Evolutionary conservation across 2,113 vertebrate genomes (phyloP).

Genomic region (Numenius arquata): DNA sequence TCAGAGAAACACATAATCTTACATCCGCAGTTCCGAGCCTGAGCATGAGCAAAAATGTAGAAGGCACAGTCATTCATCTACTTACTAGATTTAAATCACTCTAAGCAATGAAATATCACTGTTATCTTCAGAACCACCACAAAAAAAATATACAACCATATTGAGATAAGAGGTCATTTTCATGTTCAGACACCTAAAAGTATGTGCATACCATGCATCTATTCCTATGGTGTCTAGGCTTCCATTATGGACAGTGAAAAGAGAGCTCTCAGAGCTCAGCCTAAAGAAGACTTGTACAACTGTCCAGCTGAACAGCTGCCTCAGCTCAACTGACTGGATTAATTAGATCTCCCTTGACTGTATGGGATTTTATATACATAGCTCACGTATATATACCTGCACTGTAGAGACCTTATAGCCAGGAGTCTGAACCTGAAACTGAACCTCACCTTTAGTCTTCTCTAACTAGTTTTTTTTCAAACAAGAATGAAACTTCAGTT

Average conservation of each 20-base stretch:
- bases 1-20: background rate
- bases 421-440: background rate
- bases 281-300: background rate
- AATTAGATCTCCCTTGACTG: background rate
- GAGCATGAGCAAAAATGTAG: background rate
- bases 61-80: background rate
- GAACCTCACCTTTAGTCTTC: background rate
- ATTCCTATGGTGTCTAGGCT: background rate
- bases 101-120: background rate
- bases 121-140: background rate
- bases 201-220: background rate
- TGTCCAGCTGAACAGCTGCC: background rate
- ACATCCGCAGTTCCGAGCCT: background rate
- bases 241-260: background rate
- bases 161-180: background rate
- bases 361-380: background rate
- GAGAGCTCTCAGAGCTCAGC: background rate
- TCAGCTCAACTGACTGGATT: background rate
- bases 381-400: background rate
- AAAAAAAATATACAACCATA: no score
- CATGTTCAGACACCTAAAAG: background rate
- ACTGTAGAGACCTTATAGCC: background rate
- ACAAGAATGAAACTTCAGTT: background rate
- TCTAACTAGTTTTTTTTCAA: background rate
- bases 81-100: background rate